phyloP scores from a whole-genome alignment of 2,797 vertebrate genomes.

The Pseudochaenichthys georgianus region DNA sequence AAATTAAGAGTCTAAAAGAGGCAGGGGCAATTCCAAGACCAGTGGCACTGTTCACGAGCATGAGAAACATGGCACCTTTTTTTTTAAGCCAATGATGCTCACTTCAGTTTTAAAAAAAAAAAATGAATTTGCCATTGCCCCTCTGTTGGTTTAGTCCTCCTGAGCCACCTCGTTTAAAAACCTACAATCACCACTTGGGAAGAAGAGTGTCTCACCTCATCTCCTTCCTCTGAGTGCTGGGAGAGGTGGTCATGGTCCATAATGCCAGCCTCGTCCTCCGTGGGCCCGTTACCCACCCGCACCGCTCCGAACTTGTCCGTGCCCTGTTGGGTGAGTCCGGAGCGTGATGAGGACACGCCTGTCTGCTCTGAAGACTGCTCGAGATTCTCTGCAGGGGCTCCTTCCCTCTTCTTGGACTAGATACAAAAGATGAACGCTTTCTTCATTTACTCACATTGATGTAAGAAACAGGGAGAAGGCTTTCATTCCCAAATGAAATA shows the following conservation, averaged over 20 bases:
- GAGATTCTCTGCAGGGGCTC: slow-evolving; percentile 89
- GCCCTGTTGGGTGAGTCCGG: slow-evolving; percentile 94
- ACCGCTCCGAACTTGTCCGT: slow-evolving; percentile 98
- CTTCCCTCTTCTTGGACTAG: slow-evolving; percentile 90
- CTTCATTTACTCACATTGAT: slow-evolving; percentile 29
- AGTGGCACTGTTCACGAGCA: too few relatives aligned
- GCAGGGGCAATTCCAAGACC: too few relatives aligned
- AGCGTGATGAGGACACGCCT: slow-evolving; percentile 89
- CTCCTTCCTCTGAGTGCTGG: slow-evolving; percentile 97
- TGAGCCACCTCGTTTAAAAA: too few relatives aligned
- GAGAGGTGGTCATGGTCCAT: slow-evolving; percentile 99
- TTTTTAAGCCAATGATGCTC: too few relatives aligned
- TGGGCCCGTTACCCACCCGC: slow-evolving; percentile 98
- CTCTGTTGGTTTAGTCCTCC: too few relatives aligned
- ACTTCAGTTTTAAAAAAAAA: too few relatives aligned
- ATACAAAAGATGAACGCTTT: slow-evolving; percentile 82
- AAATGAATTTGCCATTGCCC: too few relatives aligned
- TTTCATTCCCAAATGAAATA: slow-evolving; percentile 5
- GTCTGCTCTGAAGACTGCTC: slow-evolving; percentile 89
- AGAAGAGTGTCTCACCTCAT: slow-evolving; percentile 89
- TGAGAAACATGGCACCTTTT: too few relatives aligned
- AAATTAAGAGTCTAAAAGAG: too few relatives aligned
- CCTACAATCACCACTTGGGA: too few relatives aligned
- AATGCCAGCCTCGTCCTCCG: slow-evolving; percentile 99
- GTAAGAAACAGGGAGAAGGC: slow-evolving; percentile 8